These are phyloP conservation scores for Spodoptera exigua DNA, from an alignment of 2,888 invertebrate species.

Conservation along the genomic window DNA sequence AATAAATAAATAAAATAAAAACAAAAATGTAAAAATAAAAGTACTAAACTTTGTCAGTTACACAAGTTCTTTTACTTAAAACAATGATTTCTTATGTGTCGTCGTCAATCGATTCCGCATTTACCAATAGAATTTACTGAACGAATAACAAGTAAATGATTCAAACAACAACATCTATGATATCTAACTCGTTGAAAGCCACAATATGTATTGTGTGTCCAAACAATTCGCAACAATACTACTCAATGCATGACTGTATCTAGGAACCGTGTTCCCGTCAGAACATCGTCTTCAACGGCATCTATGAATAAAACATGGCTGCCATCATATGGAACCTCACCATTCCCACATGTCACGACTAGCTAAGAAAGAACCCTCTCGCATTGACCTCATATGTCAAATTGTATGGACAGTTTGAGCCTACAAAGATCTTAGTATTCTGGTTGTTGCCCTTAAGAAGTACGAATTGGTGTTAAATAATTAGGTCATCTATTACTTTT, in stretches of 20 bases:
- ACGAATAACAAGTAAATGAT: no score
- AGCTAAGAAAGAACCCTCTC: constrained; percentile 54
- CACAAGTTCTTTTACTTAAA: no score
- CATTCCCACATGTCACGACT: constrained; percentile 70
- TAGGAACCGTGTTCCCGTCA: constrained; percentile 72
- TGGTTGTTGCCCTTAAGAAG: constrained; percentile 64
- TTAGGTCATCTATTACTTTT: constrained; percentile 64
- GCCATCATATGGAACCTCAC: constrained; percentile 70
- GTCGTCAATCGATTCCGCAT: no score
- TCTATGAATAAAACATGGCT: constrained; percentile 85
- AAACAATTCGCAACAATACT: constrained; percentile 64
- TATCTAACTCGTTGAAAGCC: constrained; percentile 35
- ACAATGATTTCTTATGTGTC: no score
- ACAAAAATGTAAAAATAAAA: no score
- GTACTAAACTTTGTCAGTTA: no score
- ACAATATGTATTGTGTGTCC: constrained; percentile 68
- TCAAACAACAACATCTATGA: constrained; percentile 32
- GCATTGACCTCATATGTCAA: constrained; percentile 36
- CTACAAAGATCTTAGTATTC: constrained; percentile 51
- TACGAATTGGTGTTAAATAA: constrained; percentile 66
- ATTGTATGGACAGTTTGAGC: constrained; percentile 5
- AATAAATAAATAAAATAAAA: no score
- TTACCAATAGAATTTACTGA: no score
- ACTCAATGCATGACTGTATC: constrained; percentile 79
- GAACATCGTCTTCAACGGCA: constrained; percentile 74